These are phyloP conservation scores for Parasteatoda lunata DNA, from an alignment of 2,888 invertebrate genomes.

Conservation along the genomic window DNA sequence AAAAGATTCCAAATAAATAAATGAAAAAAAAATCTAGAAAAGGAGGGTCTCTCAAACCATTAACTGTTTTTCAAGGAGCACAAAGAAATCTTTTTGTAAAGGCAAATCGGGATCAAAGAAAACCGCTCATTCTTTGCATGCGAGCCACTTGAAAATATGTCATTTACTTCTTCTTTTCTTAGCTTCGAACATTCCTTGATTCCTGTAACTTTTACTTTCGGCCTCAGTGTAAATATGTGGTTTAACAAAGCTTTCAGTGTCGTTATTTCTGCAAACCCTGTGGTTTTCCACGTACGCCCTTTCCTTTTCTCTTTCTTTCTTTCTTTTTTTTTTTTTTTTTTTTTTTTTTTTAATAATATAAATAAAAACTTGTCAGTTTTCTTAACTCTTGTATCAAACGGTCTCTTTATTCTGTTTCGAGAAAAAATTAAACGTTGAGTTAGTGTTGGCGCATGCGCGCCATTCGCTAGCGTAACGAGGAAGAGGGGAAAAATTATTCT, in stretches of 20 bases:
- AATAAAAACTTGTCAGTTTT: too few species aligned
- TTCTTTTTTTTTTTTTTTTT: too few species aligned
- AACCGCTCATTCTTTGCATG: conserved; percentile 40
- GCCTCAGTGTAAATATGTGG: conserved; percentile 48
- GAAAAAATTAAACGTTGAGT: too few species aligned
- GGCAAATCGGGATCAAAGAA: conserved; percentile 34
- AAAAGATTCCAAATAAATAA: conserved; percentile 14
- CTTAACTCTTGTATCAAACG: too few species aligned
- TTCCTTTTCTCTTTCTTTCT: conserved; percentile 30
- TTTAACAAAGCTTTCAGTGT: conserved; percentile 60
- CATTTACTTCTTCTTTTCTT: conserved; percentile 16
- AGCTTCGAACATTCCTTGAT: background rate
- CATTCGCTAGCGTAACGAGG: too few species aligned
- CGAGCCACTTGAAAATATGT: conserved; percentile 48
- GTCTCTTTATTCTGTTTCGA: too few species aligned
- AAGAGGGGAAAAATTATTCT: too few species aligned
- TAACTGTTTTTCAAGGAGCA: conserved; percentile 47
- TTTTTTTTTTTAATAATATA: background rate
- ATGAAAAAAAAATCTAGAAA: conserved; percentile 20
- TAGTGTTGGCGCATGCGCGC: too few species aligned
- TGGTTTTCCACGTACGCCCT: background rate
- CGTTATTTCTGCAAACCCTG: background rate
- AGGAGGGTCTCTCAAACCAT: conserved; percentile 56
- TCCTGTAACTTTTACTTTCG: conserved; percentile 24
- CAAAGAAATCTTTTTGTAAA: conserved; percentile 58